Evolutionary conservation across 2,113 vertebrate species (phyloP), one percentile per base, ranked within the genome.

Genomic region (Neotoma lepida): DNA sequence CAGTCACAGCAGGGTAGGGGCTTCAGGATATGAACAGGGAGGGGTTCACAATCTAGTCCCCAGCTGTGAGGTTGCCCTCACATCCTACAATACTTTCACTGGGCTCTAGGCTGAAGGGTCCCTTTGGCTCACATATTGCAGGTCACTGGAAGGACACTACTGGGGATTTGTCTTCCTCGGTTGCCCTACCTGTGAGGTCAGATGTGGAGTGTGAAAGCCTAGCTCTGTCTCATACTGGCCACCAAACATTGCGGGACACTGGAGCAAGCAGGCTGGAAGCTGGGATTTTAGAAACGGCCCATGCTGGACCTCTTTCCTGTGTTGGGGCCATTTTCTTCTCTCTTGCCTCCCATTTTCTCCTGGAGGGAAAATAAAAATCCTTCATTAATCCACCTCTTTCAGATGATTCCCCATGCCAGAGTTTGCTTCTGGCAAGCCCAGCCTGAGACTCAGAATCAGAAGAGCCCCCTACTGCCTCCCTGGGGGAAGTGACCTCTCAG

Each of bases 171-270:
- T 26, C 39, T 41, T 17, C 68, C 44, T 56, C 18, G 3, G 2
- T 7, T 17, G 0, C 20, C 33, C 78, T 49, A 14, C 14, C 17
- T 41, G 9, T 28, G 77, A 1, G 68, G 39, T 14, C 2, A 24
- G 30, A 6, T 14, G 4, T 39, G 3, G 6, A 9, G 17, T 35
- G 0, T 0, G 13, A 68, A 84, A 39, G 44, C 24, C 18, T 9
- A 15, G 9, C 4, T 6, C 51, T 33, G 14, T 61, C 6, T 28
- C 12, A 70, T 2, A 2, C 0, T 24, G 18, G 41, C 61, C 5
- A 51, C 20, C n/a, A 26, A 80, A 44, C 4, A 8, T 2, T 26
- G 7, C 20, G 3, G 15, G n/a, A 28, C 0, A 6, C 33, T 3
- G 3, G 2, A 28, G 24, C 4, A 24, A 54, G 8, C 26, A 2